Percentiles rank a stretch among this genome's conserved stretches.
These are phyloP conservation scores for Heliconius charithonia DNA, from an alignment of 2,888 invertebrate species.

Conservation along the genomic window DNA sequence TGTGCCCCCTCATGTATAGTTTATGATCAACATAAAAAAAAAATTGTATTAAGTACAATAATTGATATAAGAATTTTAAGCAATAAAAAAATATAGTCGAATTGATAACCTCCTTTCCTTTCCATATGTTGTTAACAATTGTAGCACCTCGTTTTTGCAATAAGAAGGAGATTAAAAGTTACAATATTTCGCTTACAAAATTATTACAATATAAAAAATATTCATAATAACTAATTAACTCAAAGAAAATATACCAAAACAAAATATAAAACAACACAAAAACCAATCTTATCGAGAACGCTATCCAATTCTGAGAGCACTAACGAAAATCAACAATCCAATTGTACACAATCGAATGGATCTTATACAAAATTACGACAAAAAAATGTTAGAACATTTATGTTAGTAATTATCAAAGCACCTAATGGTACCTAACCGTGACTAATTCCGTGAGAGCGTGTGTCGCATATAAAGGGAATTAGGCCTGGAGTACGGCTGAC, in stretches of 20 bases:
- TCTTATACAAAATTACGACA: slow-evolving; percentile 16
- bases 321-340: background rate
- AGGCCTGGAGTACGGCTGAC: slow-evolving; percentile 32
- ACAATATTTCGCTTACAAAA: background rate
- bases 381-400: slow-evolving; percentile 31
- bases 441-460: slow-evolving; percentile 43
- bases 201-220: background rate
- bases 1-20: too few relatives aligned
- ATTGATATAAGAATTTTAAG: too few relatives aligned
- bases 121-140: too few relatives aligned
- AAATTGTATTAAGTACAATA: too few relatives aligned
- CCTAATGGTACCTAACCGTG: slow-evolving; percentile 42
- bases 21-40: too few relatives aligned
- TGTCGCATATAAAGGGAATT: slow-evolving; percentile 46
- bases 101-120: too few relatives aligned
- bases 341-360: background rate
- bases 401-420: slow-evolving; percentile 41
- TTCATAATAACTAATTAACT: background rate
- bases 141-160: background rate
- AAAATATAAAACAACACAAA: background rate
- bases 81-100: too few relatives aligned
- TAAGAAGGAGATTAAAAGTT: background rate
- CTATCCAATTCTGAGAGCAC: background rate
- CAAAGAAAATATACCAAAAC: background rate
- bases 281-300: background rate